These are phyloP conservation scores for Stenurella melanura DNA, from an alignment of 2,888 invertebrate genomes.

Conservation along the genomic window DNA sequence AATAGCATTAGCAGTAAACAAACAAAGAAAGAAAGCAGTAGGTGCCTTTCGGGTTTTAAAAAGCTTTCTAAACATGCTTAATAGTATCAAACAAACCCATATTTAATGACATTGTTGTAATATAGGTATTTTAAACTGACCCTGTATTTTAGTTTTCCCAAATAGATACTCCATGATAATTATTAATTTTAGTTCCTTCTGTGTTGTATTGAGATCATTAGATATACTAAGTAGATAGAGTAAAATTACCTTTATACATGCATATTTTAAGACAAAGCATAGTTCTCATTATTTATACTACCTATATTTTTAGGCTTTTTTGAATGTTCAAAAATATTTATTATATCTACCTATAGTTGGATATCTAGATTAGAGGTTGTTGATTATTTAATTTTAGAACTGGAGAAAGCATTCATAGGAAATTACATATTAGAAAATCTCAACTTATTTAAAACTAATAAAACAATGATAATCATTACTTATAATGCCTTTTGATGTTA, in stretches of 20 bases:
- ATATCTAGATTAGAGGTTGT: slow-evolving; percentile 17
- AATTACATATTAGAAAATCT: slow-evolving; percentile 21
- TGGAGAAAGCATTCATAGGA: slow-evolving; percentile 4
- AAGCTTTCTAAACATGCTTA: not conserved
- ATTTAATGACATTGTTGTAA: not conserved
- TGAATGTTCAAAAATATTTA: slow-evolving; percentile 54
- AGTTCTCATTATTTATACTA: slow-evolving; percentile 48
- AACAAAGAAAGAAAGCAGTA: no score
- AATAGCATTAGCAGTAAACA: no score
- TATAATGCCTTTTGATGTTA: slow-evolving; percentile 66
- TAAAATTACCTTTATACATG: slow-evolving; percentile 39
- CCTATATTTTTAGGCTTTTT: slow-evolving; percentile 56
- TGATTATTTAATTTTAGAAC: slow-evolving; percentile 14
- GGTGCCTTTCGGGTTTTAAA: no score
- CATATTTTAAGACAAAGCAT: slow-evolving; percentile 39
- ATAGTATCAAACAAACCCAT: no score
- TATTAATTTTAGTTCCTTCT: slow-evolving; percentile 38
- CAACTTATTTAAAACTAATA: slow-evolving; percentile 35
- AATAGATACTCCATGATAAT: slow-evolving; percentile 23
- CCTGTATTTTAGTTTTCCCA: slow-evolving; percentile 35
- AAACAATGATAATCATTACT: slow-evolving; percentile 68
- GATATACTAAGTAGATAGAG: slow-evolving; percentile 34
- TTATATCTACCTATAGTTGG: slow-evolving; percentile 31
- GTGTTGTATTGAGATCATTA: slow-evolving; percentile 47
- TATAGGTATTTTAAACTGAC: slow-evolving; percentile 18